Evolutionary conservation across 2,113 vertebrate species (phyloP).

Genomic region (human): GRCh38 chr7:118644001-118644500

Average conservation of each 20-base stretch:
- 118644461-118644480: neutral
- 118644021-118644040: neutral
- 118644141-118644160: neutral
- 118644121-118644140: neutral
- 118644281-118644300: neutral
- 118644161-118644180: neutral
- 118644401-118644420: neutral
- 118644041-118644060: neutral
- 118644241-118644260: neutral
- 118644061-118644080: neutral
- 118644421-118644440: neutral
- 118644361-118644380: neutral
- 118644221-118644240: neutral
- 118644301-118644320: neutral
- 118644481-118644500: neutral
- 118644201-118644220: neutral
- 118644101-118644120: neutral
- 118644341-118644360: neutral
- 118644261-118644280: neutral
- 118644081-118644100: neutral
- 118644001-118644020: neutral
- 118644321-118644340: neutral
- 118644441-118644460: neutral
- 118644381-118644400: neutral
- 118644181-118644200: neutral